Evolutionary conservation across 2,113 vertebrate species (phyloP).

Genomic region (Gobio gobio): DNA sequence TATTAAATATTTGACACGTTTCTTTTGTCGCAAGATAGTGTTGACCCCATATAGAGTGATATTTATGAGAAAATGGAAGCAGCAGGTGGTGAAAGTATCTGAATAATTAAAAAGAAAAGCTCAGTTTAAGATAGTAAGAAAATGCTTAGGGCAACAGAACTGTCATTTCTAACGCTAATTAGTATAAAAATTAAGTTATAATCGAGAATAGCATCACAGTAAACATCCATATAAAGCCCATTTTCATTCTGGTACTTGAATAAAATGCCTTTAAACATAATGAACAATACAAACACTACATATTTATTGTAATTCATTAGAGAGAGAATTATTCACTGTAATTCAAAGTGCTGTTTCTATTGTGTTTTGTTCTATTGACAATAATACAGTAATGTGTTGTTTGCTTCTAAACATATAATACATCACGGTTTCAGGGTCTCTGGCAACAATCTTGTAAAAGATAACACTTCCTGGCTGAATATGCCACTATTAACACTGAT

Average conservation of each 20-base stretch:
- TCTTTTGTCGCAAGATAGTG: background rate
- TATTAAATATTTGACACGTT: background rate
- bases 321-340: conserved; percentile 15
- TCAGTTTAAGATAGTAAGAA: background rate
- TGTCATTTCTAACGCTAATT: background rate
- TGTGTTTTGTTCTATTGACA: conserved; percentile 21
- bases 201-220: background rate
- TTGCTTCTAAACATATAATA: conserved; percentile 20
- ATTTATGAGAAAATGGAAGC: conserved; percentile 1
- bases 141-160: background rate
- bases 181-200: background rate
- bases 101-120: background rate
- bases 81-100: background rate
- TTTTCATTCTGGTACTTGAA: background rate
- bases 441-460: background rate
- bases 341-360: conserved; percentile 36
- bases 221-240: background rate
- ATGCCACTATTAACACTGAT: conserved; percentile 4
- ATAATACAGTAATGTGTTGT: conserved; percentile 28
- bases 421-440: conserved; percentile 12
- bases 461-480: background rate
- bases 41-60: background rate
- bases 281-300: conserved; percentile 24
- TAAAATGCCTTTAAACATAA: background rate
- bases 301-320: conserved; percentile 15